Percentiles rank a stretch among this genome's conserved stretches.
Evolutionary conservation across 2,113 vertebrate genomes (phyloP).

Genomic region (Protobothrops mucrosquamatus): DNA sequence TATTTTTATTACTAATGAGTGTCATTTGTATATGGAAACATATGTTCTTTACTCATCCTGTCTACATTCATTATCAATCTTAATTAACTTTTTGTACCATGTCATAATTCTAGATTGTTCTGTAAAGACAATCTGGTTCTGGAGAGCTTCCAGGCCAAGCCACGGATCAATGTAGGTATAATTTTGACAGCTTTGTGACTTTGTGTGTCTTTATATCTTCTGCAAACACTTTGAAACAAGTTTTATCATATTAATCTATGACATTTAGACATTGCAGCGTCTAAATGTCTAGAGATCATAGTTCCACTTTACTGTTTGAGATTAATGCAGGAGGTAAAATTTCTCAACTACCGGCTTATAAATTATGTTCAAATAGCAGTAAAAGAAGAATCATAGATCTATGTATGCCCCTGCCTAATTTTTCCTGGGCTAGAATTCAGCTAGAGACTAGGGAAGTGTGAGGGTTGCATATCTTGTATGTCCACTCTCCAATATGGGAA

Average conservation of each 20-base stretch:
- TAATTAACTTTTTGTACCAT: constrained; percentile 58
- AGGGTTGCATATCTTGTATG: not conserved
- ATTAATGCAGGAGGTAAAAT: not conserved
- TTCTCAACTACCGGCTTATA: not conserved
- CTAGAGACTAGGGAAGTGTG: not conserved
- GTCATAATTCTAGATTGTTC: not conserved
- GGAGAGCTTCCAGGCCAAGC: not conserved
- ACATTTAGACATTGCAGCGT: not conserved
- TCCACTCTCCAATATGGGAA: not conserved
- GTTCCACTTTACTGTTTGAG: not conserved
- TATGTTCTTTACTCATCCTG: constrained; percentile 41
- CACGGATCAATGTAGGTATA: not conserved
- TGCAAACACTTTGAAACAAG: constrained; percentile 18
- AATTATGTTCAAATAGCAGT: not conserved
- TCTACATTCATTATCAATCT: constrained; percentile 45
- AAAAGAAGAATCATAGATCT: not conserved
- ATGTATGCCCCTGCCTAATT: not conserved
- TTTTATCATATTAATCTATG: not conserved
- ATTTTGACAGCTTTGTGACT: constrained; percentile 7
- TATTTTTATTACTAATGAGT: rapidly evolving
- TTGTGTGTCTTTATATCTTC: constrained; percentile 13
- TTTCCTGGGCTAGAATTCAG: not conserved
- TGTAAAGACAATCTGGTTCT: constrained; percentile 32
- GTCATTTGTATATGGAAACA: rapidly evolving
- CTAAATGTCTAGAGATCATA: not conserved